These are phyloP conservation scores for Burhinus bistriatus DNA, from an alignment of 2,113 vertebrate species.

Conservation along the genomic window DNA sequence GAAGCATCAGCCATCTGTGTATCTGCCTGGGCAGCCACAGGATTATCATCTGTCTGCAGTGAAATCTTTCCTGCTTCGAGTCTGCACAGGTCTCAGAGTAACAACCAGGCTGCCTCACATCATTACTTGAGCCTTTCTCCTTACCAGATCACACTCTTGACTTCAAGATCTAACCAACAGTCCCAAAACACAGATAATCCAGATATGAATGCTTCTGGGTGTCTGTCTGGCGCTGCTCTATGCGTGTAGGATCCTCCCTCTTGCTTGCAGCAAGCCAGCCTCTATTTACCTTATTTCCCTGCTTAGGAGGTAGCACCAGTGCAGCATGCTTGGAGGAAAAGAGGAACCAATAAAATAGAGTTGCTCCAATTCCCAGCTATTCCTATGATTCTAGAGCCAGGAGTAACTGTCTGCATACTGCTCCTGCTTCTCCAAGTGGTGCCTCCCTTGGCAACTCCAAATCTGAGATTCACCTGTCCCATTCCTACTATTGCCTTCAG, in stretches of 20 bases:
- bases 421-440: background rate
- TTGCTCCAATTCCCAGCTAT: background rate
- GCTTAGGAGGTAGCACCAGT: background rate
- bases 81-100: background rate
- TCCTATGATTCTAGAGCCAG: background rate
- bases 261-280: background rate
- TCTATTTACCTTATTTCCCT: background rate
- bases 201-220: background rate
- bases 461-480: background rate
- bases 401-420: background rate
- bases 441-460: background rate
- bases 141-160: background rate
- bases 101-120: background rate
- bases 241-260: background rate
- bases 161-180: background rate
- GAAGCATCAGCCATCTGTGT: background rate
- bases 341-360: background rate
- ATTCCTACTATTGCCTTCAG: background rate
- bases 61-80: background rate
- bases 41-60: background rate
- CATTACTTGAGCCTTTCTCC: background rate
- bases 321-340: background rate
- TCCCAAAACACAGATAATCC: background rate
- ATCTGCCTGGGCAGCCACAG: background rate
- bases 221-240: background rate